Evolutionary conservation across 2,113 vertebrate species (phyloP).

Genomic region (Albula glossodonta): DNA sequence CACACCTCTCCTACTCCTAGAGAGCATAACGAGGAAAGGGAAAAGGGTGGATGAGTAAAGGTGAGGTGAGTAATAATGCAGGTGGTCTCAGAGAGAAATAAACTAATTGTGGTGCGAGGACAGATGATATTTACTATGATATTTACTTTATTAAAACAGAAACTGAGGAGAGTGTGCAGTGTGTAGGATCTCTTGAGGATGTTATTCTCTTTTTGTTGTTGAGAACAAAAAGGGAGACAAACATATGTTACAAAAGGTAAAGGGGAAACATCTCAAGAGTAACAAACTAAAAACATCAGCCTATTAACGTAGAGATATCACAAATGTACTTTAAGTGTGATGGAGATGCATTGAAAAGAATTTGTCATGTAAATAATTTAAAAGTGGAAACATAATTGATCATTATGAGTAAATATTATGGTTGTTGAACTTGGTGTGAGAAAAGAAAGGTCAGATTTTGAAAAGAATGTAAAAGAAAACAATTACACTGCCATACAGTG

Average conservation of each 20-base stretch:
- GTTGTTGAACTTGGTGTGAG: conserved; percentile 31
- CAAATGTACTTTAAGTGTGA: not conserved
- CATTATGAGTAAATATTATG: not conserved
- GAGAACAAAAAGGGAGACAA: not conserved
- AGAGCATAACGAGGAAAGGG: not conserved
- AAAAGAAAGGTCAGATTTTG: conserved; percentile 12
- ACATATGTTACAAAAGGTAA: not conserved
- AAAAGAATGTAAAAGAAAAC: conserved; percentile 9
- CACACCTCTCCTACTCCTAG: conserved; percentile 88
- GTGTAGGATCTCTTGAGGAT: not conserved
- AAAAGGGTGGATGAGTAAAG: not conserved
- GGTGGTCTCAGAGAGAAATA: not conserved
- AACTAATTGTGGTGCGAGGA: not conserved
- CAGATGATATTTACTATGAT: not conserved
- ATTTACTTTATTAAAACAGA: not conserved
- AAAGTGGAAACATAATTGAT: conserved; percentile 34
- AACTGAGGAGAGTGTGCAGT: not conserved
- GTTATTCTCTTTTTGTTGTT: not conserved
- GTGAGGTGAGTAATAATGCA: not conserved
- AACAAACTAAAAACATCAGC: not conserved
- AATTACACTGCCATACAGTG: conserved; percentile 61
- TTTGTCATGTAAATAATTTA: conserved; percentile 63
- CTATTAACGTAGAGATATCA: not conserved
- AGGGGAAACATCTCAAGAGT: not conserved
- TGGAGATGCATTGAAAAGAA: conserved; percentile 48